A percentile compares a stretch with the other conserved stretches of the same genome.
These are phyloP conservation scores for Dione vanillae DNA, from an alignment of 2,888 invertebrate genomes.

Conservation along the genomic window DNA sequence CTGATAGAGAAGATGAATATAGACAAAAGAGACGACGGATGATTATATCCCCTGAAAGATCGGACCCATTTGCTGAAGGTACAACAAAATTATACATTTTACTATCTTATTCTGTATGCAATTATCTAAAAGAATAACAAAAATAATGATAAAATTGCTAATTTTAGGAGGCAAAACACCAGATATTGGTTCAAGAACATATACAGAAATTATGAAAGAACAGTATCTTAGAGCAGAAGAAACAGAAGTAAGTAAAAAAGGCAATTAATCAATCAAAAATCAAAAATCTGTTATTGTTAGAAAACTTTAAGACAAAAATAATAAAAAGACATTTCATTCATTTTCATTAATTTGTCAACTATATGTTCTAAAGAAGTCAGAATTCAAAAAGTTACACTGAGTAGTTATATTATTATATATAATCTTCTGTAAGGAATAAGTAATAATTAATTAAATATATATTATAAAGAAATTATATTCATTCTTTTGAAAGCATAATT, in stretches of 20 bases:
- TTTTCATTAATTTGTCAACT: not conserved
- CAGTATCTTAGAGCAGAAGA: constrained; percentile 95
- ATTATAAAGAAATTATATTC: no score
- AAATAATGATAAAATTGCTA: not conserved
- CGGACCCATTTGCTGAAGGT: constrained; percentile 99
- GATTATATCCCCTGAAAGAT: constrained; percentile 98
- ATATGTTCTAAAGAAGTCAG: not conserved
- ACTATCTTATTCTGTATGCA: no score
- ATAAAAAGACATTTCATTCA: not conserved
- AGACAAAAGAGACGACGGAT: constrained; percentile 93
- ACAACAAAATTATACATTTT: constrained; percentile 48
- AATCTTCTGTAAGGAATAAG: no score
- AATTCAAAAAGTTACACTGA: no score
- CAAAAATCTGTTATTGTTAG: not conserved
- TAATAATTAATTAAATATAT: no score
- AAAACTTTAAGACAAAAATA: not conserved
- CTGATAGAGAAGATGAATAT: constrained; percentile 99
- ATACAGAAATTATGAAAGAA: constrained; percentile 98
- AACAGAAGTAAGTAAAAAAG: constrained; percentile 89
- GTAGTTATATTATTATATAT: no score
- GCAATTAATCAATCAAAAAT: not conserved
- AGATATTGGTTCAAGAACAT: constrained; percentile 96
- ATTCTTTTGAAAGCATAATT: no score
- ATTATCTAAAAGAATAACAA: not conserved
- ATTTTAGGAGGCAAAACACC: constrained; percentile 97